Evolutionary conservation across 2,113 vertebrate genomes (phyloP).

Genomic region (Emberiza fucata): DNA sequence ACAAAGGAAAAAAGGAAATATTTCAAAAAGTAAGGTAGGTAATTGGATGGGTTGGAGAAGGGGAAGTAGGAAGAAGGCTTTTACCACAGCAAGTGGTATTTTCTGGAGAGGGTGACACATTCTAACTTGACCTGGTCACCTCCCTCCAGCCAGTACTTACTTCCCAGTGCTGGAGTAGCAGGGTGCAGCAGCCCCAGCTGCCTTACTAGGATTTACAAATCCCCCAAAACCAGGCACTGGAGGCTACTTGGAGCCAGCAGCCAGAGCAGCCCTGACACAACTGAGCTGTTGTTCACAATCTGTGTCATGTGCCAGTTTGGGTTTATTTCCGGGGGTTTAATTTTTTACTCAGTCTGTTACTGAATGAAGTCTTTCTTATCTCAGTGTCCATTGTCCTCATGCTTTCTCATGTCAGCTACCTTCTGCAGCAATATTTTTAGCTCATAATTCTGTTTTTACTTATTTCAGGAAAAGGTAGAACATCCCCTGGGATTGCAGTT

Average conservation of each 20-base stretch:
- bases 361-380: neutral
- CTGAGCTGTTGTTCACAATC: neutral
- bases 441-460: neutral
- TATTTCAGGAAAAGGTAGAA: neutral
- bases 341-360: neutral
- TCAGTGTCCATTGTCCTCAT: neutral
- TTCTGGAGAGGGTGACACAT: neutral
- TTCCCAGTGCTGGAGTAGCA: neutral
- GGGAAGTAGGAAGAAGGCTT: neutral
- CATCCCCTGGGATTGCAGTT: neutral
- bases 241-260: neutral
- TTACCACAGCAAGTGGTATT: neutral
- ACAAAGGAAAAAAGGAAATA: neutral
- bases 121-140: neutral
- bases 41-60: neutral
- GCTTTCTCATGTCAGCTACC: neutral
- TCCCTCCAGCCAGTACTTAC: neutral
- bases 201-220: rapidly evolving
- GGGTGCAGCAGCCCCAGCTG: neutral
- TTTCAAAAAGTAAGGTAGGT: neutral
- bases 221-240: neutral
- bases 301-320: neutral
- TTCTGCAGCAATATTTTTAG: neutral
- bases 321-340: neutral
- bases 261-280: neutral